Conservation (phyloP, 1,140 invertebrate genomes). For the Pseudomyrmex pallidus region DNA sequence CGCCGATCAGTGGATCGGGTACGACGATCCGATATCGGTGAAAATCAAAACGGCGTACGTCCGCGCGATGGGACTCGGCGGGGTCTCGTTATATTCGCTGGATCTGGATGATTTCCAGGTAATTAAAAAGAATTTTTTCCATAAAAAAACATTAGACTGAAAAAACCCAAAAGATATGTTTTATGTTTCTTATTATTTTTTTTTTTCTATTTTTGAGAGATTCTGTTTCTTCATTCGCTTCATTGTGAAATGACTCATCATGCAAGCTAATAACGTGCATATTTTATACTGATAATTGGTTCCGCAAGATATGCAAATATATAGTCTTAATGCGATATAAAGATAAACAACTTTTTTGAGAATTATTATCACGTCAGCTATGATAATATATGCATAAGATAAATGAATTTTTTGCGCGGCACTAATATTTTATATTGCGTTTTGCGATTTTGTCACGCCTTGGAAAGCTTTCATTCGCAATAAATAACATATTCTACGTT, state of each 20-base stretch:
- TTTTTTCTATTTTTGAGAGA: too few species aligned
- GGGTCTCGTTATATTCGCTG: conserved; percentile 89
- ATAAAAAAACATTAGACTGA: too few species aligned
- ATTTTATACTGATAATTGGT: not conserved
- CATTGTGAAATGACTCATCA: not conserved
- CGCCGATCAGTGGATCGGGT: conserved; percentile 94
- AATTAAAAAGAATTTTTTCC: conserved; percentile 12
- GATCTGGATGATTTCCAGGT: conserved; percentile 89
- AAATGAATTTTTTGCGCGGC: not conserved
- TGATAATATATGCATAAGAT: not conserved
- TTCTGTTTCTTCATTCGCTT: too few species aligned
- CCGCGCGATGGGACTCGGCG: conserved; percentile 87
- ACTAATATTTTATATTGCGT: not conserved
- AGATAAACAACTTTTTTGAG: not conserved
- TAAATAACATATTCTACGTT: not conserved
- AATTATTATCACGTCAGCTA: not conserved
- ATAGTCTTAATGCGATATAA: not conserved
- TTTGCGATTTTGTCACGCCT: not conserved
- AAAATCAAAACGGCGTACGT: conserved; percentile 89
- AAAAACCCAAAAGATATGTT: not conserved
- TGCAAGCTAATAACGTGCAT: not conserved
- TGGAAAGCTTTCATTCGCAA: not conserved
- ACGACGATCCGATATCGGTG: conserved; percentile 90
- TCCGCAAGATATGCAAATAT: not conserved
- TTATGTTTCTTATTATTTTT: not conserved